Evolutionary conservation across 1,140 invertebrate species (phyloP).

Genomic region (Gryllus bimaculatus): DNA sequence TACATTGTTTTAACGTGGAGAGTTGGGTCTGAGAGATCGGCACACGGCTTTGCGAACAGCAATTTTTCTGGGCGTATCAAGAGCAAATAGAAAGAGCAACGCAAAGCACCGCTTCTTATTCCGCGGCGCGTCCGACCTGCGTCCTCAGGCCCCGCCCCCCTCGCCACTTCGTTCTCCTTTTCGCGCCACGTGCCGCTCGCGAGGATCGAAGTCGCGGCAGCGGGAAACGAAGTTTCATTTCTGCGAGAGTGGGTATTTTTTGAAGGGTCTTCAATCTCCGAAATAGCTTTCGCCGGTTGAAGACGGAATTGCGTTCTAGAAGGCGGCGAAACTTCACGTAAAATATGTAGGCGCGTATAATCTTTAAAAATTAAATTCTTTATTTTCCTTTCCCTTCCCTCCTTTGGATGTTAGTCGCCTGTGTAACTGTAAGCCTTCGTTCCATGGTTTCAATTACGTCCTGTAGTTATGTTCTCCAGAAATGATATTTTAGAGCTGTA

Average conservation of each 20-base stretch:
- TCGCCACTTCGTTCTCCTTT: too few species aligned
- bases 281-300: not conserved
- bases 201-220: too few species aligned
- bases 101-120: too few species aligned
- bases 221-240: too few species aligned
- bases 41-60: too few species aligned
- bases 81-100: too few species aligned
- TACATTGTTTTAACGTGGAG: too few species aligned
- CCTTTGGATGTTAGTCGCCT: not conserved
- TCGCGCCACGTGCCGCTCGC: too few species aligned
- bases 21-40: too few species aligned
- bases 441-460: conserved; percentile 14
- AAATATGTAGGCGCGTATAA: not conserved
- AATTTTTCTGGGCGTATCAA: too few species aligned
- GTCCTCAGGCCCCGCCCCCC: too few species aligned
- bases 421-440: conserved; percentile 11
- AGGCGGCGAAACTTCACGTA: not conserved
- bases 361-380: not conserved
- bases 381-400: not conserved
- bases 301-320: not conserved
- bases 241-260: not conserved
- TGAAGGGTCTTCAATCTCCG: not conserved
- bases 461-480: conserved; percentile 9
- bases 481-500: conserved; percentile 13
- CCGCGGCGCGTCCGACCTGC: too few species aligned